Percentiles rank a stretch among this genome's conserved stretches.
Evolutionary conservation across 2,797 vertebrate species (phyloP).

Genomic region (Vespertilio murinus): DNA sequence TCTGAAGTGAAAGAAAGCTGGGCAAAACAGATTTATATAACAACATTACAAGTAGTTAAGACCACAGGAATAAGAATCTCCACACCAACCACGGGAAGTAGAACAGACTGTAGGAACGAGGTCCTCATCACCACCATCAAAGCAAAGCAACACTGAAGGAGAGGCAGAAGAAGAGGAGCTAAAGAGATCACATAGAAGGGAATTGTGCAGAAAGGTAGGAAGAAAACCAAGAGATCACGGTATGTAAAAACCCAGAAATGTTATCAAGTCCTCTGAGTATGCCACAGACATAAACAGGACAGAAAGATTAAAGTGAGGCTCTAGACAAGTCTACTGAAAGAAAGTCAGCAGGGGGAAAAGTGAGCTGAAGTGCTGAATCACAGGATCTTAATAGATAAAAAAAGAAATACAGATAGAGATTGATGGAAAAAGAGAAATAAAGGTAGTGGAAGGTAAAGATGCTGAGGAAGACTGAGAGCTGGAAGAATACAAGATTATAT

Average conservation of each 20-base stretch:
- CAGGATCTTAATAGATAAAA: neutral
- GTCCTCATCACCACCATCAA: neutral
- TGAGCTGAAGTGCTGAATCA: neutral
- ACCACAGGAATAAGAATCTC: neutral
- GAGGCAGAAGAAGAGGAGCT: neutral
- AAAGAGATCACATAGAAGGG: neutral
- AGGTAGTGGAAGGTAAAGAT: neutral
- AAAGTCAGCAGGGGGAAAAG: neutral
- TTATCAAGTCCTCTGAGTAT: neutral
- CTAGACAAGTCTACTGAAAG: neutral
- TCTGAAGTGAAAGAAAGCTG: neutral
- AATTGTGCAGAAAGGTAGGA: neutral
- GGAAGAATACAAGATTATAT: fast-evolving
- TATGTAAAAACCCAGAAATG: neutral
- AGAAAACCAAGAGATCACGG: neutral
- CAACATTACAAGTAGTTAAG: neutral
- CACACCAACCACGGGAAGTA: neutral
- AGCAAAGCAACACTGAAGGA: neutral
- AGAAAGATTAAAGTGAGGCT: neutral
- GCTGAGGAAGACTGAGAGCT: neutral
- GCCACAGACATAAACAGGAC: neutral
- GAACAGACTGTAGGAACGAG: neutral
- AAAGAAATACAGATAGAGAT: neutral
- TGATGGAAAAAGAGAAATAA: neutral
- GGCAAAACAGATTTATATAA: neutral